phyloP scores from a whole-genome alignment of 2,113 vertebrate species.

The Halichoerus grypus region DNA sequence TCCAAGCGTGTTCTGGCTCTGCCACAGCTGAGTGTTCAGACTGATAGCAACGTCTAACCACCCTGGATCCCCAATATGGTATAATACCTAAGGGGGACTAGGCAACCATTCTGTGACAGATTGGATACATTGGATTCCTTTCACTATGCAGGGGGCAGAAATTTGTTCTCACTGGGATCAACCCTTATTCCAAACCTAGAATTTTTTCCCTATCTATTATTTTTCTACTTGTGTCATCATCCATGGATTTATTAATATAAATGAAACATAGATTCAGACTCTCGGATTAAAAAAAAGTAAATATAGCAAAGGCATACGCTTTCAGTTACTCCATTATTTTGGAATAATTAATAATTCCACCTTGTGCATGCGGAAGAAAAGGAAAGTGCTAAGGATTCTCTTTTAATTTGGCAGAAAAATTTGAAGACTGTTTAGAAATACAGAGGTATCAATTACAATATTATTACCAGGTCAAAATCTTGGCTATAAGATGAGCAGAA shows the following conservation, averaged over 20 bases:
- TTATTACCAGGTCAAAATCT: not conserved
- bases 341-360: not conserved
- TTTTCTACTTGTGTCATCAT: not conserved
- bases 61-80: not conserved
- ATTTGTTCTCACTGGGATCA: not conserved
- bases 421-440: conserved; percentile 11
- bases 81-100: not conserved
- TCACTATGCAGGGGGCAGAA: not conserved
- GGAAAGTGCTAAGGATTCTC: not conserved
- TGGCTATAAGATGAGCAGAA: not conserved
- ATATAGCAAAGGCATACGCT: not conserved
- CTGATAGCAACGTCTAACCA: not conserved
- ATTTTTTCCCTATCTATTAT: not conserved
- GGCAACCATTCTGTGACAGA: not conserved
- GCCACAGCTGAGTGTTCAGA: not conserved
- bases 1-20: not conserved
- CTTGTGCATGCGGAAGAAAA: not conserved
- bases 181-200: not conserved
- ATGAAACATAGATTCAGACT: not conserved
- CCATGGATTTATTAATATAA: not conserved
- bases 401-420: not conserved
- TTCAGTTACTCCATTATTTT: conserved; percentile 20
- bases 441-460: not conserved
- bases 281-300: not conserved
- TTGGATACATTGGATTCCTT: not conserved